Evolutionary conservation across 1,140 invertebrate genomes (phyloP).

Genomic region (Brachystomella parvula): DNA sequence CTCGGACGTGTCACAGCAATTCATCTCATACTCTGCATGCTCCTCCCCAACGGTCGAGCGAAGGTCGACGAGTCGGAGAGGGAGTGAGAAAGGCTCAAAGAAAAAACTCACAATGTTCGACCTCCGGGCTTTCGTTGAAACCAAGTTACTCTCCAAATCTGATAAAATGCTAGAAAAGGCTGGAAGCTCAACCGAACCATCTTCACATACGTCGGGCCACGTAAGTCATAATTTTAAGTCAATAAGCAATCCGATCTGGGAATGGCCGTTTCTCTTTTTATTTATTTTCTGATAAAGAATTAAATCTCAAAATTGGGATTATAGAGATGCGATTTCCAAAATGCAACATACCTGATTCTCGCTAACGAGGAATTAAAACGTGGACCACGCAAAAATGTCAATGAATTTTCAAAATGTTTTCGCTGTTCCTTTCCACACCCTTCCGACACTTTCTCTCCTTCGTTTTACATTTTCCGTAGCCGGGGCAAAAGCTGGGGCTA

Average conservation of each 20-base stretch:
- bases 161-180: constrained; percentile 85
- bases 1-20: constrained; percentile 17
- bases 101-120: constrained; percentile 83
- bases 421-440: too few relatives aligned
- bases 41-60: constrained; percentile 29
- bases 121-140: constrained; percentile 79
- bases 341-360: too few relatives aligned
- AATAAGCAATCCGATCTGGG: background rate
- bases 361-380: too few relatives aligned
- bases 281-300: background rate
- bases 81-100: constrained; percentile 66
- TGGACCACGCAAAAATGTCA: too few relatives aligned
- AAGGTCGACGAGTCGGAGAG: constrained; percentile 46
- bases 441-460: too few relatives aligned
- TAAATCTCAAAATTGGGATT: background rate
- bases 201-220: background rate
- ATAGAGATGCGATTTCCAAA: background rate
- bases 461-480: too few relatives aligned
- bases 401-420: too few relatives aligned
- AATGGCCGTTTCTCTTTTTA: background rate
- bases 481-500: too few relatives aligned
- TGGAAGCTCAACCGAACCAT: constrained; percentile 40
- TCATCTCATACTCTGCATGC: constrained; percentile 33
- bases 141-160: constrained; percentile 79
- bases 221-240: background rate